Conservation (phyloP, 2,113 vertebrate genomes). For the Bubo scandiacus region DNA sequence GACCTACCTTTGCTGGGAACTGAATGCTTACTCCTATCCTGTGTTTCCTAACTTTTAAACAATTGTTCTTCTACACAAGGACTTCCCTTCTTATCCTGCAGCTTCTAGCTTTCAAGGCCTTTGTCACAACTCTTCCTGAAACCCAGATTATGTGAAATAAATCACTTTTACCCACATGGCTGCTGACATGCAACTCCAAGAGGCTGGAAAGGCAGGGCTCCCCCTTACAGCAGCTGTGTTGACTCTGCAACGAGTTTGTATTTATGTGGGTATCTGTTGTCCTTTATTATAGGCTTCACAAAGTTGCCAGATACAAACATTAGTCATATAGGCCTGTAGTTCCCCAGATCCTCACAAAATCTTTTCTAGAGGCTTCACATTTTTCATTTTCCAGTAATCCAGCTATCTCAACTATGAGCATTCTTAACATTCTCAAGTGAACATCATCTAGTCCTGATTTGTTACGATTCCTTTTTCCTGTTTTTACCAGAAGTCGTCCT, state of each 20-base stretch:
- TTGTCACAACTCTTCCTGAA: not conserved
- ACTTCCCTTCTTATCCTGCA: not conserved
- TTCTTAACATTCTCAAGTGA: not conserved
- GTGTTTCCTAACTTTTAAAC: not conserved
- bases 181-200: not conserved
- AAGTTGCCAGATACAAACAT: not conserved
- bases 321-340: not conserved
- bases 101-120: not conserved
- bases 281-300: not conserved
- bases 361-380: not conserved
- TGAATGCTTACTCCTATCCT: not conserved
- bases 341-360: not conserved
- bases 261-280: not conserved
- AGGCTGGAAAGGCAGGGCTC: not conserved
- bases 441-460: not conserved
- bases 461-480: not conserved
- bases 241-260: not conserved
- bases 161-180: not conserved
- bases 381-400: not conserved
- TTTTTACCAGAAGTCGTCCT: not conserved
- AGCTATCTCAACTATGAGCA: not conserved
- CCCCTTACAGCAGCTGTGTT: not conserved
- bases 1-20: not conserved
- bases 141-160: not conserved
- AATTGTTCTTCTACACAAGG: not conserved